These are phyloP conservation scores for Lepidocyrtinus sp. DNA, from an alignment of 2,888 invertebrate genomes.

Conservation along the genomic window DNA sequence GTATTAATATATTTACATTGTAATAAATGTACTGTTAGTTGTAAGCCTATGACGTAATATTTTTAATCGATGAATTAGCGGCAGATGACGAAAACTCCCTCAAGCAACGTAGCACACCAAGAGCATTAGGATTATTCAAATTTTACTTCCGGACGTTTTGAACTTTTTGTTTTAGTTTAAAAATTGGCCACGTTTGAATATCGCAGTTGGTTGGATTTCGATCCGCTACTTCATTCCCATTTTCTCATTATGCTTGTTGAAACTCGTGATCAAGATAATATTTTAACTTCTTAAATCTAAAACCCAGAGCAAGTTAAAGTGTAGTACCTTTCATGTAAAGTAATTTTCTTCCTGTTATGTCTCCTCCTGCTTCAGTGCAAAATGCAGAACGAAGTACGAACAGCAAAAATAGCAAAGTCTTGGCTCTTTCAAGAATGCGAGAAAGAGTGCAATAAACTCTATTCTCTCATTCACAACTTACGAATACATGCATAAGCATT, in stretches of 20 bases:
- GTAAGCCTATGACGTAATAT: background rate
- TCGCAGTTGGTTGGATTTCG: background rate
- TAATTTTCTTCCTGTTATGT: background rate
- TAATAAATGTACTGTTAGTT: background rate
- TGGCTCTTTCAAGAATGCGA: background rate
- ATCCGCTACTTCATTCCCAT: background rate
- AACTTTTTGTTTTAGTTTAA: background rate
- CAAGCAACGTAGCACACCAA: background rate
- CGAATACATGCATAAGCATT: background rate
- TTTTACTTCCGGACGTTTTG: background rate
- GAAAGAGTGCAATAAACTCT: slow-evolving; percentile 9
- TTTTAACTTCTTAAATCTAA: background rate
- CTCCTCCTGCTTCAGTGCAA: background rate
- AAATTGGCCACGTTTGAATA: background rate
- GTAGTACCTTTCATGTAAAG: background rate
- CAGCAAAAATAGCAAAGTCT: background rate
- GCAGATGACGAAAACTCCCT: background rate
- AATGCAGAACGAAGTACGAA: too few relatives aligned
- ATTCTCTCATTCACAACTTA: background rate
- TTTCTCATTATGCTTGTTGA: background rate
- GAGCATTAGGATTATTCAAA: background rate
- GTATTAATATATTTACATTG: background rate
- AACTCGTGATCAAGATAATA: background rate
- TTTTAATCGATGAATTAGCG: background rate
- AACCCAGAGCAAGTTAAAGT: background rate